These are phyloP conservation scores for Tholera decimalis DNA, from an alignment of 2,888 invertebrate species.

Conservation along the genomic window DNA sequence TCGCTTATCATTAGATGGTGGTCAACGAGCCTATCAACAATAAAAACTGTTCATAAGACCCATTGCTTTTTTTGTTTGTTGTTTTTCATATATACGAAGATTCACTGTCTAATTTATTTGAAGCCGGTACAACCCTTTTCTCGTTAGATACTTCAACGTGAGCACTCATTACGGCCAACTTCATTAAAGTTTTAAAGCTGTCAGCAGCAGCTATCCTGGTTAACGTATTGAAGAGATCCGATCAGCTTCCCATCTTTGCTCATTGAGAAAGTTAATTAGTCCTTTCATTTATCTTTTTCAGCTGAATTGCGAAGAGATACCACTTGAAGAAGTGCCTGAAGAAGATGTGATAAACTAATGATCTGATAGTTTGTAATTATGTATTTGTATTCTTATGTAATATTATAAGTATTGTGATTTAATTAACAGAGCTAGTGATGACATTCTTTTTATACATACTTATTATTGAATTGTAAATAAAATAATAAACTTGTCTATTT, in stretches of 20 bases:
- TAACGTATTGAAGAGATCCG: slow-evolving; percentile 11
- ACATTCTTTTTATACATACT: slow-evolving; percentile 38
- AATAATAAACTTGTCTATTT: slow-evolving; percentile 8
- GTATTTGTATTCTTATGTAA: slow-evolving; percentile 5
- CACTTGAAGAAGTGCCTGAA: slow-evolving; percentile 75
- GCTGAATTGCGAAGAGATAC: slow-evolving; percentile 79
- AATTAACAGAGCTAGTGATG: slow-evolving; percentile 42
- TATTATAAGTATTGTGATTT: slow-evolving; percentile 9
- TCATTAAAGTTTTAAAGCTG: slow-evolving; percentile 2
- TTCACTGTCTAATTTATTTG: too few species aligned
- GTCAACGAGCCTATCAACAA: too few species aligned
- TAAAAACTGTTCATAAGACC: too few species aligned
- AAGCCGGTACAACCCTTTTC: not conserved
- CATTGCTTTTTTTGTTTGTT: not conserved
- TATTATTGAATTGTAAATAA: slow-evolving; percentile 1
- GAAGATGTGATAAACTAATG: slow-evolving; percentile 73
- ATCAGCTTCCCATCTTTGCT: not conserved
- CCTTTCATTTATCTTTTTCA: slow-evolving; percentile 70
- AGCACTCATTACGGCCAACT: slow-evolving; percentile 6
- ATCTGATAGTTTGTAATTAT: slow-evolving; percentile 59
- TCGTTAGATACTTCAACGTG: not conserved
- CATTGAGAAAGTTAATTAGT: slow-evolving; percentile 15
- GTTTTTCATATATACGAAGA: not conserved
- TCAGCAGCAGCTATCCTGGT: slow-evolving; percentile 2
- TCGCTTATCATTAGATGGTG: too few species aligned